These are phyloP conservation scores for Manis pentadactyla DNA, from an alignment of 2,797 vertebrate genomes.

Conservation along the genomic window DNA sequence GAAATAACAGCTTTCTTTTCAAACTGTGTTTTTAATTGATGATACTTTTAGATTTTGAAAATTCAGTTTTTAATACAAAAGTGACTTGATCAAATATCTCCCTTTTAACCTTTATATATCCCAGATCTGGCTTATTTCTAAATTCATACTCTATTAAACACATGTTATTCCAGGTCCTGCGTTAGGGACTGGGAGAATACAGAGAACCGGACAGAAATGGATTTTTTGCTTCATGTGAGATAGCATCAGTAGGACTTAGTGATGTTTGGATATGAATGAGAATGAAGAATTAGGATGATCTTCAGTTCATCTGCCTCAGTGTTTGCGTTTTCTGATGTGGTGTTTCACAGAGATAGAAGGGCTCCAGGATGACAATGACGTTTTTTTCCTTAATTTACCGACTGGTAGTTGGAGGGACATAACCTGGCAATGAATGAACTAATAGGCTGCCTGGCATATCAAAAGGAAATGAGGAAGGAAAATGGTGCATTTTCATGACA, in stretches of 20 bases:
- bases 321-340: not conserved
- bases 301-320: not conserved
- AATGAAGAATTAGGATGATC: not conserved
- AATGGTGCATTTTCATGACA: not conserved
- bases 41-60: conserved; percentile 20
- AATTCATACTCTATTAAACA: not conserved
- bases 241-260: not conserved
- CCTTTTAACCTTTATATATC: not conserved
- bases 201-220: not conserved
- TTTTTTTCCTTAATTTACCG: not conserved
- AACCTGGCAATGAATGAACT: conserved; percentile 31
- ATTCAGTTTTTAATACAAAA: conserved; percentile 51
- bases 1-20: conserved; percentile 52
- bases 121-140: conserved; percentile 38
- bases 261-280: conserved; percentile 15
- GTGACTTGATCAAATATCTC: not conserved
- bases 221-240: not conserved
- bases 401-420: not conserved
- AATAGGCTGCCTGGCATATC: not conserved
- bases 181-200: not conserved
- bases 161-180: conserved; percentile 6
- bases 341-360: conserved; percentile 14
- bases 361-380: not conserved
- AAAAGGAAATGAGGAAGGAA: conserved; percentile 40
- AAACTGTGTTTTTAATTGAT: conserved; percentile 32